Percentiles rank a stretch among this genome's conserved stretches.
Conservation (phyloP, 2,888 invertebrate species). For the Eumacrocentrus americanus region DNA sequence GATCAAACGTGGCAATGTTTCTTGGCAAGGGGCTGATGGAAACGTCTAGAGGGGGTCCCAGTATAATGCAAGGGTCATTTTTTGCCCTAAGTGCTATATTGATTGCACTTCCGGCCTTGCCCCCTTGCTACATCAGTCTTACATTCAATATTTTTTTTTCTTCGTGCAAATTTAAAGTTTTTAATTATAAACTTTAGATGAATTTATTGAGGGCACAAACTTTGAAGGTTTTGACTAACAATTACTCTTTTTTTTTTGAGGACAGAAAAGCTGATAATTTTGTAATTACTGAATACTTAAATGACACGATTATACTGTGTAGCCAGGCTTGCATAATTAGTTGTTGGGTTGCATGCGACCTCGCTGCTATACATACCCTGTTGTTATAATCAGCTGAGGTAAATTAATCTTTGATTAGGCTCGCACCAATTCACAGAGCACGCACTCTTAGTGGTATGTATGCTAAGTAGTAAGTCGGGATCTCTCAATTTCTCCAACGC, state of each 20-base stretch:
- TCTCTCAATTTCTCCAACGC: neutral
- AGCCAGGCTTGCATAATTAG: slow-evolving; percentile 9
- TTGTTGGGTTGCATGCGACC: neutral
- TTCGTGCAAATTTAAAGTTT: neutral
- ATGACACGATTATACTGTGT: neutral
- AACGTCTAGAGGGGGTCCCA: too few species aligned
- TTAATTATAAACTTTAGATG: neutral
- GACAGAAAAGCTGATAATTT: neutral
- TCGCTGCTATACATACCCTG: too few species aligned
- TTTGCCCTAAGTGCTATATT: neutral
- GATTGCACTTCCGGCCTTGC: neutral
- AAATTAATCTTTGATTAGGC: slow-evolving; percentile 22
- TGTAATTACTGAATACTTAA: neutral
- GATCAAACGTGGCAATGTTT: too few species aligned
- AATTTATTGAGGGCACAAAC: neutral
- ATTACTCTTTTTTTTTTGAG: neutral
- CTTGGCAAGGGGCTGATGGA: too few species aligned
- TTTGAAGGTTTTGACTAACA: neutral
- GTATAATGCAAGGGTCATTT: too few species aligned
- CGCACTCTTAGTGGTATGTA: neutral
- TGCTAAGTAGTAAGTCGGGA: neutral
- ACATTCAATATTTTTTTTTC: neutral
- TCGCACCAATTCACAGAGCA: neutral
- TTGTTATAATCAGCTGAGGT: slow-evolving; percentile 12
- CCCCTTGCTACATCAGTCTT: neutral